phyloP scores from a whole-genome alignment of 2,888 invertebrate species.

The Ectemnius lituratus region DNA sequence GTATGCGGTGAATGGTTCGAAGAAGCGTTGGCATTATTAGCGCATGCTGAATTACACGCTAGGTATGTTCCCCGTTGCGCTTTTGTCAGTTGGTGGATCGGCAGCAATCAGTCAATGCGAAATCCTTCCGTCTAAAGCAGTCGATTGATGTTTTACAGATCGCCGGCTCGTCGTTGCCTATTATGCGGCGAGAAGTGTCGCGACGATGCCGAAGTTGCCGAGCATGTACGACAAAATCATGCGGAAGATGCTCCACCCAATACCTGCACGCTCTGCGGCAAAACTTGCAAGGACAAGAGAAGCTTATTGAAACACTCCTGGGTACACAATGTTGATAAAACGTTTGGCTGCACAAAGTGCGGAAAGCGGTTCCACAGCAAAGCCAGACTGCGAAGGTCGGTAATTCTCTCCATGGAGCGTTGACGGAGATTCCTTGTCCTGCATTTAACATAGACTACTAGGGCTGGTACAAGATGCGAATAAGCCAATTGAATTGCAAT shows the following conservation, averaged over 20 bases:
- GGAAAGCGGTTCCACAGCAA: constrained; percentile 86
- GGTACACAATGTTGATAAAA: constrained; percentile 84
- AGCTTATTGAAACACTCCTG: constrained; percentile 85
- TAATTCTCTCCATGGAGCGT: constrained; percentile 14
- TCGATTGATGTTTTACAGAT: constrained; percentile 55
- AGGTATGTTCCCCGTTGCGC: constrained; percentile 69
- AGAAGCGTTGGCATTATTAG: constrained; percentile 87
- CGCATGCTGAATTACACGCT: constrained; percentile 89
- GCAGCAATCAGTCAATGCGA: neutral
- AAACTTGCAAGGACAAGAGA: constrained; percentile 84
- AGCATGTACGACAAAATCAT: constrained; percentile 82
- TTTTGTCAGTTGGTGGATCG: neutral
- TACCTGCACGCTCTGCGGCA: constrained; percentile 84
- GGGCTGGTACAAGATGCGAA: too few species aligned
- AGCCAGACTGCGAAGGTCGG: constrained; percentile 79
- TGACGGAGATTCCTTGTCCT: too few species aligned
- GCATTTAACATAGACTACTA: too few species aligned
- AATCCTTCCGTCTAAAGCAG: neutral
- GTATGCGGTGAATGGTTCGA: constrained; percentile 89
- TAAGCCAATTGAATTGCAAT: neutral
- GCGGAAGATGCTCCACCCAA: constrained; percentile 82
- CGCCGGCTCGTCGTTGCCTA: constrained; percentile 80
- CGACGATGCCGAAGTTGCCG: constrained; percentile 83
- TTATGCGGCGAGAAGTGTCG: constrained; percentile 83
- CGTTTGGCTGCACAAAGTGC: constrained; percentile 83